Base-by-base conservation (phyloP, 2,113 vertebrate species). In the Bombycilla garrulus region DNA sequence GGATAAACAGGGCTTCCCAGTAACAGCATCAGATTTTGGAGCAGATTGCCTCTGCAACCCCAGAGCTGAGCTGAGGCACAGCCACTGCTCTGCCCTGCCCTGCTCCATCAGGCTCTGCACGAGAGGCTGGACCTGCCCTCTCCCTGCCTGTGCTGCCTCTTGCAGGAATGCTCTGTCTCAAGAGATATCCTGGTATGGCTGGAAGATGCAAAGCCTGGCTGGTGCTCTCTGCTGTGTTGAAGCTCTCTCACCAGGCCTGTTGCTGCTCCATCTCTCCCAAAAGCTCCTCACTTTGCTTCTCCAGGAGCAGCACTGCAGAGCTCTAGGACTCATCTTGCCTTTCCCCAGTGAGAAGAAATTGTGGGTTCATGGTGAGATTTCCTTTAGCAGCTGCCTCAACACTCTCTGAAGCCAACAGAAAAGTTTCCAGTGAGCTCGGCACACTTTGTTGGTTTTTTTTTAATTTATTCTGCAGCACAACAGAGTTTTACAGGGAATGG, bases 391-490 rank as follows among this genome's bases (percentile, higher is more conserved):
- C 73, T 89, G 69, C 61, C 62, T 71, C 81, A 47, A 20, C 17
- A 53, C 35, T 78, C 60, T 47, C 40, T 48, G 62, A 82, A 87
- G 53, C 40, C 61, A 87, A 42, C 28, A 76, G 20, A 58, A 70
- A 70, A 64, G 40, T 26, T 91, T 42, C 36, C 4, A 2, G 15
- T 56, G 40, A 72, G 45, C 61, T 76, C 47, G 10, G n/a, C 50
- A 48, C 12, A 23, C 25, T 88, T 47, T 3, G 10, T 57, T 51
- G 15, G 16, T 2, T 65, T 92, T 90, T 93, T 48, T 50, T 2
- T 15, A 21, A 21, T 92, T 94, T 91, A 90, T 96, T 94, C 94
- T 87, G 80, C 86, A 95, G 71, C 20, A 12, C 91, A 95, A 66
- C 58, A 71, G 85, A 89, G 47, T 82, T 92, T n/a, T 54, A 88